These are phyloP conservation scores for Echiichthys vipera DNA, from an alignment of 2,797 vertebrate species.

Conservation along the genomic window DNA sequence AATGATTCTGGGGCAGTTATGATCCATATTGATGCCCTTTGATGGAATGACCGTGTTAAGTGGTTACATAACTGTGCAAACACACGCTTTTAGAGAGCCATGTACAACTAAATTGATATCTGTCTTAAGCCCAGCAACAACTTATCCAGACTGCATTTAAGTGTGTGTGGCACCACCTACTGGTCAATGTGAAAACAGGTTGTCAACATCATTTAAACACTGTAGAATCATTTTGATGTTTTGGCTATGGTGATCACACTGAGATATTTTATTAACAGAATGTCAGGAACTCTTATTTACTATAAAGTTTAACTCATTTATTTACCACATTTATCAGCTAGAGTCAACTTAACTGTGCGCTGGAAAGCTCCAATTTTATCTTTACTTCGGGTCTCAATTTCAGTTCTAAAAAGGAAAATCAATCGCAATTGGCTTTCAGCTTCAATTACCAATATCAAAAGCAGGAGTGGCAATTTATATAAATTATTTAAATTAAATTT, in stretches of 20 bases:
- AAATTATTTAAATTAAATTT: too few species aligned
- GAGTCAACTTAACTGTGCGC: not conserved
- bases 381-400: too few species aligned
- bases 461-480: too few species aligned
- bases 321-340: not conserved
- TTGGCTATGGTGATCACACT: not conserved
- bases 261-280: not conserved
- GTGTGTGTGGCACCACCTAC: slow-evolving; percentile 34
- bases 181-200: slow-evolving; percentile 3
- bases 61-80: not conserved
- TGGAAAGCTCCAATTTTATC: not conserved
- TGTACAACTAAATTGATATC: not conserved
- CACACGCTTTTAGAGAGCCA: not conserved
- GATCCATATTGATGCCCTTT: not conserved
- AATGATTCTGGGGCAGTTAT: not conserved
- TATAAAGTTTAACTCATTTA: not conserved
- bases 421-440: too few species aligned
- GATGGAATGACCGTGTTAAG: not conserved
- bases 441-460: too few species aligned
- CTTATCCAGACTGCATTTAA: too few species aligned
- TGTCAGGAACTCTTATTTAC: not conserved
- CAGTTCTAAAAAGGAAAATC: too few species aligned
- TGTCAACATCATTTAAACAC: not conserved
- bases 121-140: not conserved
- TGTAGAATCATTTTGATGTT: not conserved